Base-by-base conservation (phyloP, 1,140 invertebrate species). In the Drosophila sulfurigaster region DNA sequence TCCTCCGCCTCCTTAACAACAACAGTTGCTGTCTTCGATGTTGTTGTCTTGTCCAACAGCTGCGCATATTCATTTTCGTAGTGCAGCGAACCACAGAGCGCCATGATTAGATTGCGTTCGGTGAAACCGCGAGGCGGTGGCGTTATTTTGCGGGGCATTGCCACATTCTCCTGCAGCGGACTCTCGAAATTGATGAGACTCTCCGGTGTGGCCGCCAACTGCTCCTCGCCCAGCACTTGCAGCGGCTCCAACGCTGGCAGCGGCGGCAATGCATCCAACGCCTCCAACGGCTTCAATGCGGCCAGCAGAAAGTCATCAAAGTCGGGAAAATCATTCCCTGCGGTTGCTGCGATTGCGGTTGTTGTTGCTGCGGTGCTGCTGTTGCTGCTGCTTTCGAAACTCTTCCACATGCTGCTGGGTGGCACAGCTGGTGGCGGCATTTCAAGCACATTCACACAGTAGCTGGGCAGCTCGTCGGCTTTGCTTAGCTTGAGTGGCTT, bases 181-280 rank as follows among this genome's bases (percentile, higher is more conserved):
- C 88, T 92, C 60, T 92, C 91, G 45, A 92, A 92, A 49, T 90
- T 92, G 25, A 92, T 92, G 2, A 92, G 65, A 45, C 91, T 92
- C 1, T 89, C 30, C 7, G 70, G 25, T 5, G 63, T 20, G 15
- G 49, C 43, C 41, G 56, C 35, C 59, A 16, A 2, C 28, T 58
- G 5, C 58, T 43, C 43, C 25, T 35, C 46, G 20, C 58, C 67
- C 13, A 59, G 60, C 7, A 80, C 59, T 13, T 86, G 79, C 2
- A 92, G 64, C 7, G 81, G 81, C 67, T 91, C 91, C 5, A 92
- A 57, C 0, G 86, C 63, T 0, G 91, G 87, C 51, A 92, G 69
- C 5, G 91, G 90, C 30, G 88, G 88, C 76, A 91, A 16, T 28
- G 77, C 43, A 46, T 81, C 81, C 46, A 81, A 46, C 38, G 71